Conservation (phyloP, 1,140 invertebrate species). For the Diploscapter pachys region DNA sequence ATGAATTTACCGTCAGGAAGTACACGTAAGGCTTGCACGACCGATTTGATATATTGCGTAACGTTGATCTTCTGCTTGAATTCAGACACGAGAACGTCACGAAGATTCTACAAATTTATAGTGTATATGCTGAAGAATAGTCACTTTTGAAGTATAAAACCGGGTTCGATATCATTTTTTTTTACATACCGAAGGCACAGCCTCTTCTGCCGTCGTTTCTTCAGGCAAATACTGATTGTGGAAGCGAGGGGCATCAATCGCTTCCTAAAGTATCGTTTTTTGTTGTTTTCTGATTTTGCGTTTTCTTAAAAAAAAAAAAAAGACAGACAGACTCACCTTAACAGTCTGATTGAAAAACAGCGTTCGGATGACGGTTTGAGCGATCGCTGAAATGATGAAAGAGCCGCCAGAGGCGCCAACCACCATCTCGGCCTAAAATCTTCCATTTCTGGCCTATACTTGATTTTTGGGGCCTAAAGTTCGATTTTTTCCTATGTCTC, state of each 20-base stretch:
- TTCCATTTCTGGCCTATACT: not conserved
- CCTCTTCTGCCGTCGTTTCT: conserved; percentile 74
- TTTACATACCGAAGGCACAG: conserved; percentile 67
- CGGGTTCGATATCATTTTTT: not conserved
- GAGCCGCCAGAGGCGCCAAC: conserved; percentile 86
- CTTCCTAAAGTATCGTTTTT: conserved; percentile 62
- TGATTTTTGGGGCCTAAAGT: not conserved
- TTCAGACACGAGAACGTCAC: conserved; percentile 35
- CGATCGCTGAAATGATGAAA: conserved; percentile 77
- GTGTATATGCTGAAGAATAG: conserved; percentile 17
- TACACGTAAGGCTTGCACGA: conserved; percentile 53
- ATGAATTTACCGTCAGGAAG: conserved; percentile 37
- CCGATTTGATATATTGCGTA: conserved; percentile 45
- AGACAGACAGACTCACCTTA: conserved; percentile 63
- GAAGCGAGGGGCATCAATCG: conserved; percentile 79
- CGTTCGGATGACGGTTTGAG: conserved; percentile 73
- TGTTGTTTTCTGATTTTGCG: not conserved
- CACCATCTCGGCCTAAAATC: conserved; percentile 63
- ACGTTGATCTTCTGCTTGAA: conserved; percentile 49
- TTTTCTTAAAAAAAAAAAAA: not conserved
- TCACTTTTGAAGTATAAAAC: no score
- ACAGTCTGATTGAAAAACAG: conserved; percentile 80
- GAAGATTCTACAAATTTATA: conserved; percentile 40
- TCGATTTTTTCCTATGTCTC: conserved; percentile 34
- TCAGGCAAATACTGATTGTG: conserved; percentile 90